Conservation (phyloP, 2,113 vertebrate genomes). For the Callocephalon fimbriatum region DNA sequence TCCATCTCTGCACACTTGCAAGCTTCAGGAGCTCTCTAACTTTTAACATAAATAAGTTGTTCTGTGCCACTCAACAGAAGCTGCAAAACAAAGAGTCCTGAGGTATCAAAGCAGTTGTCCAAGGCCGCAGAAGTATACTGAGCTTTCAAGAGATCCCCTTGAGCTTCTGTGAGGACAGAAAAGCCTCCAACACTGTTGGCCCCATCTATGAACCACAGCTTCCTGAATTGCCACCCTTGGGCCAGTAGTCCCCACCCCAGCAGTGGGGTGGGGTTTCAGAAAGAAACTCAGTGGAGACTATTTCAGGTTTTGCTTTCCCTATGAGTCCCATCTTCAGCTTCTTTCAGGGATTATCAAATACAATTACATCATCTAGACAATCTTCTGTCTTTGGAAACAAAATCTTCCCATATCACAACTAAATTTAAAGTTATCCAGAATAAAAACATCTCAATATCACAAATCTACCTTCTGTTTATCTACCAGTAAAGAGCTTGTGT, state of each 20-base stretch:
- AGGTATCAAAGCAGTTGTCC: background rate
- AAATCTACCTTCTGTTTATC: background rate
- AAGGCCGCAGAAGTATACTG: fast-evolving
- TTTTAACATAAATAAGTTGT: background rate
- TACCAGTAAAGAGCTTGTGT: background rate
- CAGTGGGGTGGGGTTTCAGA: background rate
- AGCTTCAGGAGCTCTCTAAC: background rate
- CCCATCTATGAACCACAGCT: background rate
- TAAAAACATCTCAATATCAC: background rate
- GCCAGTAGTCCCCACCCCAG: background rate
- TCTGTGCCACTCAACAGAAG: background rate
- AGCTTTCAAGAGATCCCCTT: background rate
- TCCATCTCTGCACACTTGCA: background rate
- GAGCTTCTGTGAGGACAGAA: background rate
- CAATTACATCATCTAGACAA: background rate
- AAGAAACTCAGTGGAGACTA: background rate
- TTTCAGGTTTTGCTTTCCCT: background rate
- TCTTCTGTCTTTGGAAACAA: background rate
- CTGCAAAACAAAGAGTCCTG: background rate
- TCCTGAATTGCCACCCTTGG: background rate
- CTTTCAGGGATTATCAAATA: background rate
- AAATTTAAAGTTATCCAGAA: background rate
- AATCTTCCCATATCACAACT: background rate
- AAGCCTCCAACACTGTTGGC: background rate
- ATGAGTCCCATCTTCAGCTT: background rate